Base-by-base conservation (phyloP, 2,113 vertebrate species). In the Mohoua ochrocephala region DNA sequence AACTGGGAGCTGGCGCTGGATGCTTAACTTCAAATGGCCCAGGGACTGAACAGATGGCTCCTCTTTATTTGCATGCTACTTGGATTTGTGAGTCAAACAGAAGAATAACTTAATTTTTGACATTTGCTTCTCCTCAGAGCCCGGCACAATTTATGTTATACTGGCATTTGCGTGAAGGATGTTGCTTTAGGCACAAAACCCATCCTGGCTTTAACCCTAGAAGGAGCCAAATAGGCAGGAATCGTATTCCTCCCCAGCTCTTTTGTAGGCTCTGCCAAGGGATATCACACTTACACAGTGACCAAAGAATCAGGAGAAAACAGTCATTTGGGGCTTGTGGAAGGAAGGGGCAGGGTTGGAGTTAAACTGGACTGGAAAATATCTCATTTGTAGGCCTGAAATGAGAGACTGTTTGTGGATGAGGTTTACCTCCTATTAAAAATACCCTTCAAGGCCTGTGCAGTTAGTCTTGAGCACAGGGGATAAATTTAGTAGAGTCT, bases 71-170 rank as follows among this genome's bases (percentile, higher is more conserved):
- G 96, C 96, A 93, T 96, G 95, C 95, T 93, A 92, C 90, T 95
- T 95, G 92, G 88, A 91, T 96, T 97, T 97, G 95, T 93, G 95
- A 96, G 88, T 88, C 83, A 77, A 97, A 93, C 93, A 95, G 96
- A 95, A 96, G 96, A 97, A 97, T 96, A 96, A 96, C 96, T 94
- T 97, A 92, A 93, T 96, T 96, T 96, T 96, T 96, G 96, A 96
- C 96, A 97, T 97, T 97, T 97, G 93, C 95, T 93, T 97, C 96
- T 96, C 95, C 96, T 96, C 83, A 28, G 95, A 96, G 93, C 94
- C 87, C 39, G 0, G 91, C 83, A 86, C 87, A 94, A 95, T 96
- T 96, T 96, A 93, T 91, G 93, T 96, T 93, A 86, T 47, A 33
- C 95, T 97, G 96, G 95, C 95, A 96, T 97, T 97, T 97, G 85